Base-by-base conservation (phyloP, 2,113 vertebrate genomes). In the Empidonax alnorum region DNA sequence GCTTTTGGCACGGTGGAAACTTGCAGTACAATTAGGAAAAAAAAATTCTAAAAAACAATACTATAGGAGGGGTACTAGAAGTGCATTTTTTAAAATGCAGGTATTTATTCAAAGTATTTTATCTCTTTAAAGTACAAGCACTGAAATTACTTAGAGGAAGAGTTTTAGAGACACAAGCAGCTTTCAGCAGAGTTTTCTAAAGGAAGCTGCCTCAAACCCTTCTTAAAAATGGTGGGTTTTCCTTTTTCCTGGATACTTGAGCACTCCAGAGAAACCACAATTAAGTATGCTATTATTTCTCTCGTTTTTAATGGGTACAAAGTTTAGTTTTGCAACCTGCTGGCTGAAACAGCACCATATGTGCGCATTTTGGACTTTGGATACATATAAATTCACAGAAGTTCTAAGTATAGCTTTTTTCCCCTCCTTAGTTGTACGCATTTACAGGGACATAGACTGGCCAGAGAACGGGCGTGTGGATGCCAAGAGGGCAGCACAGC, bases 341-440 rank as follows among this genome's bases (percentile, higher is more conserved):
- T 30, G 58, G 75, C 41, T 90, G 68, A 55, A 35, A 24, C 30
- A 33, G 12, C n/a, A 20, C 41, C 13, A 10, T 9, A 23, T 2
- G 19, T 2, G 19, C 20, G 3, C 16, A 12, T 66, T 74, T 77
- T 65, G 30, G 27, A 25, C 46, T 84, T 71, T 5, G 10, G 13
- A 65, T n/a, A 44, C 3, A 4, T 14, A 65, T 2, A 42, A 21
- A 85, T 77, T 35, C 50, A 31, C 11, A 28, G 18, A 62, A 35
- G 12, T 14, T 49, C 1, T 10, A 55, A 37, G 2, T 18, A 13
- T 20, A 27, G 4, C 5, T 84, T n/a, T 53, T 28, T 71, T 49
- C 12, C 4, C 12, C 2, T 35, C 62, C 55, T 52, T 13, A 63
- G 18, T 33, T 3, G 0, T 37, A 10, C 8, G 18, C 14, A 1